Base-by-base conservation (phyloP, 2,797 vertebrate genomes). In the Spinus pinus region DNA sequence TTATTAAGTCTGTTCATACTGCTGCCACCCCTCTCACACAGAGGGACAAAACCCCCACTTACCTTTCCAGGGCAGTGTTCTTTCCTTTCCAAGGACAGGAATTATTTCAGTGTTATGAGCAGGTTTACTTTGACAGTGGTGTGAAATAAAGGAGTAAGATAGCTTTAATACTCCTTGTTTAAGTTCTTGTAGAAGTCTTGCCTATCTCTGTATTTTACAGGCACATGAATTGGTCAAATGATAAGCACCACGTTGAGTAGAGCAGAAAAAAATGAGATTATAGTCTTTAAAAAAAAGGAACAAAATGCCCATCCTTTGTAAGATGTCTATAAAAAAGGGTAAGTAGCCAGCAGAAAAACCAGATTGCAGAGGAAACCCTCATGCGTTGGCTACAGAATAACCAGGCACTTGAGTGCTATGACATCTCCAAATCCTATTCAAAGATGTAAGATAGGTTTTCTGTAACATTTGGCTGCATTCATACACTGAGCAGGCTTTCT, bases 1-100 rank as follows among this genome's bases (percentile, higher is more conserved):
- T 56, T 39, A 16, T n/a, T 71, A 42, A n/a, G 10, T 28, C 35
- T 58, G 8, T 81, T 70, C n/a, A 17, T 28, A 11, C 25, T 21
- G 12, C 12, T 53, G 62, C 14, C 23, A 57, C 24, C 10, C 31
- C 9, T 18, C 13, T 62, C 24, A 56, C 12, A 46, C 3, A 39
- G 35, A 60, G 3, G 3, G 17, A 72, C 22, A 90, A 79, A 93
- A 51, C 18, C 23, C 35, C 6, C 49, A 25, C 10, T 16, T 58
- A 19, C 10, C 6, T 82, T 10, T 47, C 39, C 31, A 71, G n/a
- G 30, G 30, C 44, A 86, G 19, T 0, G 0, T 12, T 71, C 47
- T 61, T 35, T 71, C 39, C 18, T 86, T 86, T 73, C 51, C 23
- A 66, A 79, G 33, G 23, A 47, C 6, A 37, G 39, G 23, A 47